Percentiles rank a stretch among this genome's conserved stretches.
Evolutionary conservation across 2,888 invertebrate genomes (phyloP).

Genomic region (Scaptomyza reducta): DNA sequence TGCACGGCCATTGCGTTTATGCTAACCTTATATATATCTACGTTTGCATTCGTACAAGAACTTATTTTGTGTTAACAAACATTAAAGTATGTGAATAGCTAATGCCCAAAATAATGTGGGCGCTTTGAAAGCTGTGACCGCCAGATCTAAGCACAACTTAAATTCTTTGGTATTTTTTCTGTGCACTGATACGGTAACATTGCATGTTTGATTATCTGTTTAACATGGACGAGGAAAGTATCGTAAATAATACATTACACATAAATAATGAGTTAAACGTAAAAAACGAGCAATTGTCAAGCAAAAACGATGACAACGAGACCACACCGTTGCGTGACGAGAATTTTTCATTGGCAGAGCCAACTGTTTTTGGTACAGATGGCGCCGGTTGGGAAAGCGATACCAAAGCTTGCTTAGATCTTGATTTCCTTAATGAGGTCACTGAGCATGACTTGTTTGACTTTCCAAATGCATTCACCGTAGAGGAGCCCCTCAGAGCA

Average conservation of each 20-base stretch:
- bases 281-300: constrained; percentile 2
- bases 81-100: background rate
- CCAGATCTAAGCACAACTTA: background rate
- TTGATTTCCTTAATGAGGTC: constrained; percentile 12
- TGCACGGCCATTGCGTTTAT: too few species aligned
- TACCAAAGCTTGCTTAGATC: background rate
- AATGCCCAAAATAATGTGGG: background rate
- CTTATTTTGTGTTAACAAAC: background rate
- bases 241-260: background rate
- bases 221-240: constrained; percentile 6
- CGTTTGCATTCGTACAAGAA: background rate
- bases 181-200: background rate
- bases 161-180: background rate
- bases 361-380: too few species aligned
- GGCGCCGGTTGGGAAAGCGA: constrained; percentile 29
- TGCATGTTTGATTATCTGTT: background rate
- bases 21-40: too few species aligned
- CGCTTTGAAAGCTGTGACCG: background rate
- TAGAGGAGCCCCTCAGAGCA: background rate
- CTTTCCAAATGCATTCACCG: background rate
- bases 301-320: constrained; percentile 7
- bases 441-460: constrained; percentile 2
- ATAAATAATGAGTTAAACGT: background rate
- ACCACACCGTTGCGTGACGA: constrained; percentile 24
- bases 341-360: background rate